Conservation (phyloP, 2,113 vertebrate species). For the Cryptotis parvus region DNA sequence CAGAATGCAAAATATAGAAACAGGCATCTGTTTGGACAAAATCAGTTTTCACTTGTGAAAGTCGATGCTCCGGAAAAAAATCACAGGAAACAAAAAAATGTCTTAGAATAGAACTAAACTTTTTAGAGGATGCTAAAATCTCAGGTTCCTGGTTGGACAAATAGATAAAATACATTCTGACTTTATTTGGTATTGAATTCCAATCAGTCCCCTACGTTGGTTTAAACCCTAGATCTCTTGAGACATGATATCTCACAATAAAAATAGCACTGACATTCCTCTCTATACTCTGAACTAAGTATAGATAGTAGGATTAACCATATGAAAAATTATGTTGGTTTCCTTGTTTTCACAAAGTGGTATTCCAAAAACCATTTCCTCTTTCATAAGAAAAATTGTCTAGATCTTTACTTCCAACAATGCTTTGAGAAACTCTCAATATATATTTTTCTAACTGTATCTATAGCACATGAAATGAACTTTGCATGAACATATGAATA, state of each 20-base stretch:
- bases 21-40: conserved; percentile 84
- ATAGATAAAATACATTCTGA: neutral
- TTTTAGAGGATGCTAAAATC: conserved; percentile 62
- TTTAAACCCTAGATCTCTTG: neutral
- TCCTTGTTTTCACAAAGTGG: neutral
- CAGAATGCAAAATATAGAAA: conserved; percentile 83
- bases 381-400: neutral
- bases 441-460: neutral
- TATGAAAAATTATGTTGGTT: neutral
- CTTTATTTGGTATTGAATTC: neutral
- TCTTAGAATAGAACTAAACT: conserved; percentile 74
- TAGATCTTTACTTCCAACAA: neutral
- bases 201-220: neutral
- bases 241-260: neutral
- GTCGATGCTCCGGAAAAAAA: conserved; percentile 77
- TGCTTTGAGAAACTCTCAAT: neutral
- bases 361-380: neutral
- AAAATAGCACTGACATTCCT: neutral
- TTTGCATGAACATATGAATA: neutral
- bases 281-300: neutral
- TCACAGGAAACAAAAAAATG: conserved; percentile 80
- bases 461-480: neutral
- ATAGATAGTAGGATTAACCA: neutral
- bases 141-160: neutral
- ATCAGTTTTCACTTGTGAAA: conserved; percentile 83